Evolutionary conservation across 2,888 invertebrate species (phyloP), one percentile per base, ranked within the genome.

Genomic region (Epinotia demarniana): DNA sequence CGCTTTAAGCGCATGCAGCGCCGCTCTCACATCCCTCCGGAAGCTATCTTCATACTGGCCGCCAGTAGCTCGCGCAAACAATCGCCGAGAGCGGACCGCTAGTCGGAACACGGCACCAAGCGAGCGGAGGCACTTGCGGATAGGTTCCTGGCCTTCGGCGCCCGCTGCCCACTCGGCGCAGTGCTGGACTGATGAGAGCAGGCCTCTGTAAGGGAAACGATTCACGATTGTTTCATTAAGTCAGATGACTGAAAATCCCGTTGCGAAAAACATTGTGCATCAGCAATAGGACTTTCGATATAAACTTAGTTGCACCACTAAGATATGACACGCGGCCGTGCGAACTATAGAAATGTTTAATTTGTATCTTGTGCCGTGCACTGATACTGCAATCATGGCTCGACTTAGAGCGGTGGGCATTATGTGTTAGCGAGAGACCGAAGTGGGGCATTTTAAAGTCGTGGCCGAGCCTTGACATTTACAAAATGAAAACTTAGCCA

Each of bases 91-190:
- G 81, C 98, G 97, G 55, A 99, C 98, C 2, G 99, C 97, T 82
- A 99, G 95, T 79, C 98, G 97, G 90, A 99, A 98, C 80, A 99
- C 98, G 78, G 98, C 98, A 85, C 98, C 98, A 62, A 99, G 93
- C 0, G 98, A 98, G 73, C 97, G 96, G 77, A 98, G 97, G 85
- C 98, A 98, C 85, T 98, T 98, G 86, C 98, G 96, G 77, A 98
- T 97, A 0, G 98, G 97, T 83, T 98, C 98, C 78, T 98, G 98
- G 61, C 97, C 97, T 80, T 98, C 98, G 0, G 97, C 97, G 16
- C 97, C 97, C 9, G 96, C 96, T 43, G 97, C 97, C 95, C 97
- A 97, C 79, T 98, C 97, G 0, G 98, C 97, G 91, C 98, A 97
- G 86, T 98, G 98, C 82, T 98, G 97, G 1, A 99, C 98, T 79